These are phyloP conservation scores for Sprattus sprattus DNA, from an alignment of 2,113 vertebrate genomes.

Conservation along the genomic window DNA sequence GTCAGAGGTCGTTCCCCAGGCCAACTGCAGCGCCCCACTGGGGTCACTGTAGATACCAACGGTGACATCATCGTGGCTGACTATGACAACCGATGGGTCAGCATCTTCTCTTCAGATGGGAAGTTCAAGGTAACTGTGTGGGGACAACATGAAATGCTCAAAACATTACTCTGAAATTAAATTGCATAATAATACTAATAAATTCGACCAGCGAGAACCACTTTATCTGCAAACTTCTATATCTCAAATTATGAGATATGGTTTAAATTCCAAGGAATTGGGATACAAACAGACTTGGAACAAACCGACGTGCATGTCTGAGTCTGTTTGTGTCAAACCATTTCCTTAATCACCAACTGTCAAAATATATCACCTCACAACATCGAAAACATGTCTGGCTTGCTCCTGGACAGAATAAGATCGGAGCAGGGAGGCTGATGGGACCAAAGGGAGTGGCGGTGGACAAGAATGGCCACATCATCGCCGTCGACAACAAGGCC, in stretches of 20 bases:
- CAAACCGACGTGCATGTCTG: not conserved
- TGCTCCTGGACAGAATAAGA: conserved; percentile 77
- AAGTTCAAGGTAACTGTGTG: conserved; percentile 88
- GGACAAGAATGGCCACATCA: conserved; percentile 93
- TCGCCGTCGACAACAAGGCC: conserved; percentile 94
- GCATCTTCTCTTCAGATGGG: conserved; percentile 92
- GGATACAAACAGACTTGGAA: not conserved
- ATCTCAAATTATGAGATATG: too few species aligned
- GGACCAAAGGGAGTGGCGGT: conserved; percentile 94
- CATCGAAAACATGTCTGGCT: not conserved
- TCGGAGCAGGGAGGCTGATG: conserved; percentile 90
- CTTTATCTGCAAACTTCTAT: too few species aligned
- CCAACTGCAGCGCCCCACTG: conserved; percentile 93
- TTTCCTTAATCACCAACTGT: not conserved
- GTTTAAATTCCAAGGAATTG: not conserved
- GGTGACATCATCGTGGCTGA: conserved; percentile 96
- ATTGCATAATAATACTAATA: not conserved
- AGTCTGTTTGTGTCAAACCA: not conserved
- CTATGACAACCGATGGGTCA: conserved; percentile 98
- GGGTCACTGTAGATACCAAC: conserved; percentile 88
- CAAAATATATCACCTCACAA: not conserved
- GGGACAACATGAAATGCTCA: not conserved
- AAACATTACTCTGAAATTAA: not conserved
- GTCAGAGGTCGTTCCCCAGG: conserved; percentile 92
- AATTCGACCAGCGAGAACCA: not conserved